Evolutionary conservation across 2,888 invertebrate genomes (phyloP), one percentile per base, ranked within the genome.

Genomic region (Atherix ibis): DNA sequence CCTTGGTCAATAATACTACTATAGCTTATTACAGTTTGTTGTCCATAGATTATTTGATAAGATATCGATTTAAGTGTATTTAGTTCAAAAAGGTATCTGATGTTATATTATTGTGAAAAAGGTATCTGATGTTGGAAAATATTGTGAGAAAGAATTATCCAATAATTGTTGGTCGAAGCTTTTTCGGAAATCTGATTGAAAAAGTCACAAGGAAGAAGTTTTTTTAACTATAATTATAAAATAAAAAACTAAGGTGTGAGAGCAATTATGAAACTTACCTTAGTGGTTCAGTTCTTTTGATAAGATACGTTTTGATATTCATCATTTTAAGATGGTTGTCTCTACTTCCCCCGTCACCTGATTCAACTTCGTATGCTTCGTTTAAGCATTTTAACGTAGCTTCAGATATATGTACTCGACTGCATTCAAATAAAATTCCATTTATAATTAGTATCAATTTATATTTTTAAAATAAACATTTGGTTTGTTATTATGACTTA

Each of bases 381-480:
- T 81, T 77, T 40, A 97, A 65, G 51, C 80, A 91, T 39, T 77
- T 74, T 22, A 82, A 63, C 0, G 95, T 94, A 5, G 87, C 79
- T 46, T 82, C 77, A 1, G 95, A 95, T 51, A 97, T 94, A 59
- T 97, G 97, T 3, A 97, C 92, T 35, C 92, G 78, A 6, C 94
- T 94, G 54, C n/a, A 50, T 48, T 40, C 26, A 35, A 17, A 18
- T 10, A 12, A 48, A 51, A 50, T 45, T 48, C 22, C 6, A 22
- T 22, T 22, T 22, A 22, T 22, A 22, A 22, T 8, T 22, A 22
- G 22, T 22, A 22, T 8, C 6, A 22, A 10, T 8, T 22, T 10
- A 6, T 22, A 6, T 13, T 31, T 35, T 30, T 17, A 17, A 26
- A 32, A 25, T 14, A 18, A 6, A 13, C 16, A 22, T 22, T 6